These are phyloP conservation scores for Lordiphosa mommai DNA, from an alignment of 1,140 invertebrate genomes.

Conservation along the genomic window DNA sequence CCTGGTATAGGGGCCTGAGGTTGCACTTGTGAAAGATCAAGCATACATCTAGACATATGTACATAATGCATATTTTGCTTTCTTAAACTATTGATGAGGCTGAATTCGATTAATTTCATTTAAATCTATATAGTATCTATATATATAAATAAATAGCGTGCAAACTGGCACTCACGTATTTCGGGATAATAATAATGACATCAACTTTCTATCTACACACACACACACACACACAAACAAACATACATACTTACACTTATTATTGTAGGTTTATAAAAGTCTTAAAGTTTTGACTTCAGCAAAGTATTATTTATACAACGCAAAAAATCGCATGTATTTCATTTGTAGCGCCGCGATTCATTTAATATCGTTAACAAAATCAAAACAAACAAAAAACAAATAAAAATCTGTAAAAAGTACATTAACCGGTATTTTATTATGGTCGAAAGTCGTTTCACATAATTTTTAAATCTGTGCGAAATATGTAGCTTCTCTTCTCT, in stretches of 20 bases:
- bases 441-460: too few species aligned
- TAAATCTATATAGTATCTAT: conserved; percentile 11
- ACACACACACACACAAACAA: conserved; percentile 11
- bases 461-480: too few species aligned
- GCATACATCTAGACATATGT: conserved; percentile 4
- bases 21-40: conserved; percentile 1
- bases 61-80: conserved; percentile 13
- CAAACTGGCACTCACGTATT: conserved; percentile 9
- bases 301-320: conserved; percentile 37
- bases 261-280: conserved; percentile 33
- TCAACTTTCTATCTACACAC: conserved; percentile 14
- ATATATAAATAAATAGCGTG: conserved; percentile 5
- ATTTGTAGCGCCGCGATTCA: conserved; percentile 25
- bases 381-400: conserved; percentile 18
- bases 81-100: conserved; percentile 31
- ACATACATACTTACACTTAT: conserved; percentile 21
- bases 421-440: too few species aligned
- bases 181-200: conserved; percentile 14
- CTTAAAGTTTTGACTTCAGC: conserved; percentile 5
- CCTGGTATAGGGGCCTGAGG: too few species aligned
- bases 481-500: too few species aligned
- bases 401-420: conserved; percentile 10
- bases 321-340: conserved; percentile 26
- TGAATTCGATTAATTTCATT: conserved; percentile 24
- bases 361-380: conserved; percentile 30